Evolutionary conservation across 2,797 vertebrate species (phyloP), one percentile per base, ranked within the genome.

Genomic region (Dromococcyx pavoninus): DNA sequence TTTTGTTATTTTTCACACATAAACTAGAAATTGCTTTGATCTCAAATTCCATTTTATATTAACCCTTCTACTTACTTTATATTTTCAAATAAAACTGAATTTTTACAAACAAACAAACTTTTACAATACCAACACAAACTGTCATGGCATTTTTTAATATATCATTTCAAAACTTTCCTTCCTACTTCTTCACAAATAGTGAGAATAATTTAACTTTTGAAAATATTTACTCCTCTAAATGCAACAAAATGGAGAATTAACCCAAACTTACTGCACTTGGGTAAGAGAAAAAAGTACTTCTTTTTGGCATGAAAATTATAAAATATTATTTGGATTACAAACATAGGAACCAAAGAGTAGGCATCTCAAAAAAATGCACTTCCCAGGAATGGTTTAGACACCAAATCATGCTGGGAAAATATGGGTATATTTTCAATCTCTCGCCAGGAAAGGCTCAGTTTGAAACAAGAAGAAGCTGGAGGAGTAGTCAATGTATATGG

Each of bases 381-480:
- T 48, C 16, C 21, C 16, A 32, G 28, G 11, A 70, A 39, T 14
- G 5, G 4, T 35, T 74, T 50, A 65, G 44, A 24, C 7, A 65
- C 5, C 21, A 75, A 70, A 71, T 74, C 33, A 30, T 23, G 10
- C 41, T 79, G 43, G 22, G 24, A 80, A 23, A 44, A 50, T 25
- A 61, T 62, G 23, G 6, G 15, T 44, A 1, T 61, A 17, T 41
- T 79, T 65, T 70, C 53, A 70, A 10, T 50, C 18, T 43, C 1
- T 35, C 9, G 30, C 4, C 28, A 58, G 35, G 10, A 60, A 43
- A 71, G 41, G 37, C 27, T 37, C 70, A 54, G 13, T 76, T 33
- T 64, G 24, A 75, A 56, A 50, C 3, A 44, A 69, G 41, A 54
- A 50, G 21, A 0, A 0, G 17, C 22, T 39, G 8, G 32, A 71